phyloP scores from a whole-genome alignment of 2,888 invertebrate genomes.

The Linyphia triangularis region DNA sequence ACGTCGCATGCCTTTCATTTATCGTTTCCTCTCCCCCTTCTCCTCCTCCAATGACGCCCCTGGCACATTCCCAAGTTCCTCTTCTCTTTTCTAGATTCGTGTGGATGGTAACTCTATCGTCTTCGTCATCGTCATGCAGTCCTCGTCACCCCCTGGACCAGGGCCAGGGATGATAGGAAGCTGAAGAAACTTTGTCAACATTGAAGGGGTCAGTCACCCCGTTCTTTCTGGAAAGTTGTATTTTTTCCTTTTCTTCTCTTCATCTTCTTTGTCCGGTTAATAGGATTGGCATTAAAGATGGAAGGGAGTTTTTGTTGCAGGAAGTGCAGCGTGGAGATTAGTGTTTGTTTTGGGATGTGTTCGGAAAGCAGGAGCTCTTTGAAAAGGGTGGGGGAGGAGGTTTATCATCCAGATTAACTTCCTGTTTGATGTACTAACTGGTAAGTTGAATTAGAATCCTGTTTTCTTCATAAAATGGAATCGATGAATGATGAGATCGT shows the following conservation, averaged over 20 bases:
- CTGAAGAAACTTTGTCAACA: slow-evolving; percentile 8
- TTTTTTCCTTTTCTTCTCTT: not conserved
- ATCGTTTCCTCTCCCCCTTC: not conserved
- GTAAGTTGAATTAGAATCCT: no score
- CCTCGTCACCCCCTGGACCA: slow-evolving; percentile 25
- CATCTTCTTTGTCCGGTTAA: not conserved
- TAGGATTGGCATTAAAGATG: not conserved
- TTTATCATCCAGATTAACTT: no score
- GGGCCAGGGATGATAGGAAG: slow-evolving; percentile 9
- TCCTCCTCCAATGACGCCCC: slow-evolving; percentile 29
- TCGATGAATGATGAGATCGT: no score
- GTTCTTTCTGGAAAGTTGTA: not conserved
- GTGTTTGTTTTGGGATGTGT: no score
- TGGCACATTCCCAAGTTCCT: slow-evolving; percentile 48
- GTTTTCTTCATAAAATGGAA: no score
- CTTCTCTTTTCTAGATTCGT: slow-evolving; percentile 5
- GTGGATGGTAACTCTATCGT: slow-evolving; percentile 26
- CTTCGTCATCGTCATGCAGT: slow-evolving; percentile 18
- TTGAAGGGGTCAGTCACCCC: slow-evolving; percentile 3
- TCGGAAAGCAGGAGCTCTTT: no score
- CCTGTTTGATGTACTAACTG: no score
- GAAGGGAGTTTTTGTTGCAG: no score
- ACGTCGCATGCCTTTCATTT: slow-evolving; percentile 36
- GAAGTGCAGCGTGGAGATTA: no score
- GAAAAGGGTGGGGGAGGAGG: no score